Base-by-base conservation (phyloP, 2,797 vertebrate genomes). In the Etheostoma nigrum region DNA sequence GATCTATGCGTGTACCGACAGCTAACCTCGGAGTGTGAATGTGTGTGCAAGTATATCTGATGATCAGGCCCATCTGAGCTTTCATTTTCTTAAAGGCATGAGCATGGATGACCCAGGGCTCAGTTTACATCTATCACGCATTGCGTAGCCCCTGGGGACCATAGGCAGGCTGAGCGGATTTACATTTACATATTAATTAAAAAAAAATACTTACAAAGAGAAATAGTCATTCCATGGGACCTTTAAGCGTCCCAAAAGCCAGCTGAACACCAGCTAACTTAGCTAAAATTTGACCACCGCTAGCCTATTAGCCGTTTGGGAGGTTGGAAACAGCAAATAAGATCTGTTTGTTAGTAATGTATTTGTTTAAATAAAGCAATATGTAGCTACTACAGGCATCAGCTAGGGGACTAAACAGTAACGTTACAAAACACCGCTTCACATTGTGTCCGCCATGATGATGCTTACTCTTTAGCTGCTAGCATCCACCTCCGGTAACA, bases 401-500 rank as follows among this genome's bases (percentile, higher is more conserved):
- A 9, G 2, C 12, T 58, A 2, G 9, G 1, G 0, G 19, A 4
- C 40, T 16, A 7, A 73, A 21, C 2, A 5, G 9, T 2, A 30
- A 40, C 40, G 40, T 23, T 5, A 59, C 2, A 21, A n/a, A 1
- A 55, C 11, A 33, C 10, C 11, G 15, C 13, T 59, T 68, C 0
- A 0, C 47, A 14, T 19, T 59, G 33, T 66, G 71, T 65, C 84
- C 81, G 88, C 91, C 91, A 88, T 92, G 77, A 86, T 80, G 63
- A 84, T 79, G 85, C 83, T 88, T 67, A 67, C 25, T 19, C 58
- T 15, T 44, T 18, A 67, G 80, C 68, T 87, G 36, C 36, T 40
- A 87, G 85, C 83, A 55, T 61, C 18, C 25, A 42, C 42, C 53
- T 44, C 47, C 62, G 48, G 23, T 65, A 44, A 55, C 45, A 40